Percentiles rank a stretch among this genome's conserved stretches.
Evolutionary conservation across 1,140 invertebrate genomes (phyloP).

Genomic region (Aricia agestis): DNA sequence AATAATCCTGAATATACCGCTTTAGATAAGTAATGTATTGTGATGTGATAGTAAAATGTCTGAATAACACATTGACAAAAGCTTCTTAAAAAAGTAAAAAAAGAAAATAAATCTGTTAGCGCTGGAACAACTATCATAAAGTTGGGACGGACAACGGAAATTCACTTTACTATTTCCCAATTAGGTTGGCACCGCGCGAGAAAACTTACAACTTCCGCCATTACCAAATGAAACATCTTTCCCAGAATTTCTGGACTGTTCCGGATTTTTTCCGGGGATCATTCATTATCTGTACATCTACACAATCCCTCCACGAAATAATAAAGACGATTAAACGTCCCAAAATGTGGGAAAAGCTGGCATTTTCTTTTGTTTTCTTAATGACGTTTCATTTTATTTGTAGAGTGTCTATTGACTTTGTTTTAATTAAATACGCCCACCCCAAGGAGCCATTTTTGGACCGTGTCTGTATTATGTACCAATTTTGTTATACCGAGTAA

Average conservation of each 20-base stretch:
- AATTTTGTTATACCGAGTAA: neutral
- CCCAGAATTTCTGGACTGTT: neutral
- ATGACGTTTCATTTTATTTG: neutral
- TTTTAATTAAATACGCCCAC: neutral
- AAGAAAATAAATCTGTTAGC: too few species aligned
- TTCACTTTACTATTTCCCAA: neutral
- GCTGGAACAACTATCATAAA: neutral
- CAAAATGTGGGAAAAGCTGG: neutral
- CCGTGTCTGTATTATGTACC: neutral
- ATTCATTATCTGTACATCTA: neutral
- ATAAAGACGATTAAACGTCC: neutral
- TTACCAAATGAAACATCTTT: conserved; percentile 1
- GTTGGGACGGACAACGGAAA: neutral
- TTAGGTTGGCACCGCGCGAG: neutral
- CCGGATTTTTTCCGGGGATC: neutral
- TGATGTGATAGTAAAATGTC: too few species aligned
- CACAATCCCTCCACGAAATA: neutral
- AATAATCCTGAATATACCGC: too few species aligned
- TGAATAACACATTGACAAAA: too few species aligned
- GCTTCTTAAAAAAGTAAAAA: too few species aligned
- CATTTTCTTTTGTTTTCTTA: conserved; percentile 3
- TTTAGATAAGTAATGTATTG: too few species aligned
- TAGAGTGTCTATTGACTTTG: neutral
- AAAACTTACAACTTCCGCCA: neutral
- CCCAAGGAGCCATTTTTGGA: neutral